Evolutionary conservation across 2,113 vertebrate species (phyloP), one percentile per base, ranked within the genome.

Genomic region (Saguinus midas): DNA sequence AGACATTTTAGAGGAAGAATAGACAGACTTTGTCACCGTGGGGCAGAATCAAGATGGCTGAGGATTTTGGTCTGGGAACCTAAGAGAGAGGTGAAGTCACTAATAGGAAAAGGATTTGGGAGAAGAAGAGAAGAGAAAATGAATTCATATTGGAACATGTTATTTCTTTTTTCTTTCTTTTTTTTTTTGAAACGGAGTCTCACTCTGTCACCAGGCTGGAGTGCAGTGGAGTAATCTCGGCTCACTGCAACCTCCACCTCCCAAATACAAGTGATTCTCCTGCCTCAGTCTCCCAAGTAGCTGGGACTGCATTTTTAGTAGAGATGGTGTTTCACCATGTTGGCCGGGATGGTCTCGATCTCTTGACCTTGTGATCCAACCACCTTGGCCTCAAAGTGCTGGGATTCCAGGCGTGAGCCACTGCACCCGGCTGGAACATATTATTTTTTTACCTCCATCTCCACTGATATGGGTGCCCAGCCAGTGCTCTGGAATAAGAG

Each of bases 391-490:
- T 64, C 27, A 29, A 64, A 64, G 27, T 32, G 27, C 61, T 64
- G 61, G 12, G 61, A 32, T 64, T 64, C 29, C 61, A 14, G 61
- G 61, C 5, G 2, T 32, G 61, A 64, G 61, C 27, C 61, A 32
- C 27, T 0, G 27, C 2, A 10, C 58, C 58, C 0, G 3, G 61
- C 27, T 1, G 61, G 61, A 64, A 29, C 58, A 27, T 29, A 13
- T 64, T 64, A 29, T 64, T 64, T 32, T 64, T 93, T 37, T 27
- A 37, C 12, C 35, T 45, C 40, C 32, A 8, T 27, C 45, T 37
- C 23, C 61, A 80, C 5, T 17, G 55, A 80, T 52, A 25, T 11
- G 0, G 61, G 43, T 35, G 6, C n/a, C 57, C 13, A 13, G 32
- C 70, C 45, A 29, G 66, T 1, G 2, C 17, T 25, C 75, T 40